These are phyloP conservation scores for Taenioides sp. DNA, from an alignment of 2,797 vertebrate genomes.

Conservation along the genomic window DNA sequence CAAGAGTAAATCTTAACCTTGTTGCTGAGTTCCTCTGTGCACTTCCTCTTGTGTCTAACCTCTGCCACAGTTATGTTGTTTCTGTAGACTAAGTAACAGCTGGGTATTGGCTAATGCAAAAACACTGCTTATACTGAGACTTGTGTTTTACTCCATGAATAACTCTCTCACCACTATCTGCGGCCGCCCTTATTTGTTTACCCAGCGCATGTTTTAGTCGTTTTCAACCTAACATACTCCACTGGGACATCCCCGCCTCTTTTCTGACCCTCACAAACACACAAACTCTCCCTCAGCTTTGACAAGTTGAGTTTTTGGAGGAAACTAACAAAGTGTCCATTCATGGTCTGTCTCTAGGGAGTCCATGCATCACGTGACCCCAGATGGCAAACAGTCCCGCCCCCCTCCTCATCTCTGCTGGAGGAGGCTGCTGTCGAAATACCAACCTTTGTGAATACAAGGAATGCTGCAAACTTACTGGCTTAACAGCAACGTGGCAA, in stretches of 20 bases:
- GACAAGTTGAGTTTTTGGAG: slow-evolving; percentile 48
- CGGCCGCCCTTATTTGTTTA: slow-evolving; percentile 37
- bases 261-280: slow-evolving; percentile 15
- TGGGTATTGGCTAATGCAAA: slow-evolving; percentile 28
- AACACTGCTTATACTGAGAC: slow-evolving; percentile 32
- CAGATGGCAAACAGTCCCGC: slow-evolving; percentile 49
- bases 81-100: slow-evolving; percentile 26
- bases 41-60: slow-evolving; percentile 17
- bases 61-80: slow-evolving; percentile 28
- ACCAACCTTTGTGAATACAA: slow-evolving; percentile 60
- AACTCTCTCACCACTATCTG: slow-evolving; percentile 35
- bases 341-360: slow-evolving; percentile 68
- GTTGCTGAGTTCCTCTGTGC: slow-evolving; percentile 10
- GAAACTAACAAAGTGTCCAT: slow-evolving; percentile 78
- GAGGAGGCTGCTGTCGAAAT: slow-evolving; percentile 34
- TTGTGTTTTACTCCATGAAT: slow-evolving; percentile 40
- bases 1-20: neutral
- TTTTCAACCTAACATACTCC: slow-evolving; percentile 19
- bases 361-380: slow-evolving; percentile 65
- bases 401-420: slow-evolving; percentile 34
- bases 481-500: slow-evolving; percentile 68
- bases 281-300: slow-evolving; percentile 40
- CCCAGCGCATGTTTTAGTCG: slow-evolving; percentile 43
- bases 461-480: slow-evolving; percentile 1
- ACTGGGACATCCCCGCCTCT: slow-evolving; percentile 20